Evolutionary conservation across 2,888 invertebrate species (phyloP).

Genomic region (Sesia bembeciformis): DNA sequence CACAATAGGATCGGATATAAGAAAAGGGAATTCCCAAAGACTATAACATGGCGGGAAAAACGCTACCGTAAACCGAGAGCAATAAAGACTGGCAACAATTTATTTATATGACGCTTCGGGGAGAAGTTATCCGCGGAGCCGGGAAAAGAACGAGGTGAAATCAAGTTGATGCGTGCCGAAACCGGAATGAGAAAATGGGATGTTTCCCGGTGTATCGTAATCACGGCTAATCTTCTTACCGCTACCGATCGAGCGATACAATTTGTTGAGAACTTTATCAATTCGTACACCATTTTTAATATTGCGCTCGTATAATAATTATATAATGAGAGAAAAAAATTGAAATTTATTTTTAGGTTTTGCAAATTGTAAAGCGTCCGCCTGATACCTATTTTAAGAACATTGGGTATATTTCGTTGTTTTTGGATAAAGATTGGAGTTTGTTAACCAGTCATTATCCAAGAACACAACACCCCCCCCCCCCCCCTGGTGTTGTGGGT

Average conservation of each 20-base stretch:
- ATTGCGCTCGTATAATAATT: too few relatives aligned
- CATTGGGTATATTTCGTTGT: too few relatives aligned
- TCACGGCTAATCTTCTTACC: constrained; percentile 34
- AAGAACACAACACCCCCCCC: too few relatives aligned
- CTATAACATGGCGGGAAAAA: constrained; percentile 60
- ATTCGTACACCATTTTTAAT: background rate
- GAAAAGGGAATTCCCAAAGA: constrained; percentile 53
- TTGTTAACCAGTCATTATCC: too few relatives aligned
- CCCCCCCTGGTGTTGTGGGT: too few relatives aligned
- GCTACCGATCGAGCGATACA: constrained; percentile 20
- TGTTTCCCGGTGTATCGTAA: constrained; percentile 37
- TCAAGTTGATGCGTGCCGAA: constrained; percentile 62
- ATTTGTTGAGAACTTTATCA: constrained; percentile 4
- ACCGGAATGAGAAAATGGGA: constrained; percentile 47
- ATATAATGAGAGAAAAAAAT: too few relatives aligned
- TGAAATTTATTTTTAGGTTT: too few relatives aligned
- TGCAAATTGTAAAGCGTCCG: too few relatives aligned
- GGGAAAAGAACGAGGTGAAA: constrained; percentile 55
- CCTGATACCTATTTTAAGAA: too few relatives aligned
- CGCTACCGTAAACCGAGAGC: constrained; percentile 56
- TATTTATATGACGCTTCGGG: constrained; percentile 72
- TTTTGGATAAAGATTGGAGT: too few relatives aligned
- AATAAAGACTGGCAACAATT: constrained; percentile 72
- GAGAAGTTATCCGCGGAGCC: constrained; percentile 63
- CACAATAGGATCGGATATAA: constrained; percentile 53